A percentile compares a stretch with the other conserved stretches of the same genome.
These are phyloP conservation scores for Melanogrammus aeglefinus DNA, from an alignment of 2,797 vertebrate species.

Conservation along the genomic window DNA sequence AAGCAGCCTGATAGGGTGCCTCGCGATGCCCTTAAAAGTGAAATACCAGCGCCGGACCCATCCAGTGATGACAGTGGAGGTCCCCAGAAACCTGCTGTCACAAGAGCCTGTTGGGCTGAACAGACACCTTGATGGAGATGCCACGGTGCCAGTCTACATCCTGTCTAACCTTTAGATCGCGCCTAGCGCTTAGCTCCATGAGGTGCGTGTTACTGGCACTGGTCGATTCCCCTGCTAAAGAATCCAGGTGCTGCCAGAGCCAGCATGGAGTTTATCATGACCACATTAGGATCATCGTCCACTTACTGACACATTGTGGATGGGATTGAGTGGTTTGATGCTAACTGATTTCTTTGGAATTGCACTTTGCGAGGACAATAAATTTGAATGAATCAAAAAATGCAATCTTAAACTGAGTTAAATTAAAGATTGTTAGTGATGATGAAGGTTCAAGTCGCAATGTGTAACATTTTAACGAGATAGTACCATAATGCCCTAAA, in stretches of 20 bases:
- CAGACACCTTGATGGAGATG: constrained; percentile 55
- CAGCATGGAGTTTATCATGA: background rate
- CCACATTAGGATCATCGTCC: background rate
- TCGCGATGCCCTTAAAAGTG: constrained; percentile 58
- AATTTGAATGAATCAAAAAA: background rate
- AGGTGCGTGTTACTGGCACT: constrained; percentile 18
- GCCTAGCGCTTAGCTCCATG: constrained; percentile 33
- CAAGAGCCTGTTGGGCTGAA: constrained; percentile 36
- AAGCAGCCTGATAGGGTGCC: constrained; percentile 39
- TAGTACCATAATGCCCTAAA: too few species aligned
- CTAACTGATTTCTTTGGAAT: background rate
- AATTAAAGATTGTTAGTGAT: too few species aligned
- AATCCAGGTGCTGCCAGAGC: background rate
- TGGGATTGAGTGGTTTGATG: background rate
- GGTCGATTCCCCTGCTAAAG: constrained; percentile 22
- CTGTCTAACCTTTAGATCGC: constrained; percentile 68
- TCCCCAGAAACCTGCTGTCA: constrained; percentile 51
- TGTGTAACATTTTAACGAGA: too few species aligned
- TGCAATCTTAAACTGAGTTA: too few species aligned
- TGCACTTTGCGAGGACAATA: background rate
- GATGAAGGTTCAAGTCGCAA: too few species aligned
- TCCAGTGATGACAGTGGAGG: constrained; percentile 50
- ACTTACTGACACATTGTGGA: background rate
- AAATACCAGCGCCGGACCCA: constrained; percentile 67
- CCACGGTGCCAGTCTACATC: constrained; percentile 57